phyloP scores from a whole-genome alignment of 2,113 vertebrate species.

The Climacteris rufus region DNA sequence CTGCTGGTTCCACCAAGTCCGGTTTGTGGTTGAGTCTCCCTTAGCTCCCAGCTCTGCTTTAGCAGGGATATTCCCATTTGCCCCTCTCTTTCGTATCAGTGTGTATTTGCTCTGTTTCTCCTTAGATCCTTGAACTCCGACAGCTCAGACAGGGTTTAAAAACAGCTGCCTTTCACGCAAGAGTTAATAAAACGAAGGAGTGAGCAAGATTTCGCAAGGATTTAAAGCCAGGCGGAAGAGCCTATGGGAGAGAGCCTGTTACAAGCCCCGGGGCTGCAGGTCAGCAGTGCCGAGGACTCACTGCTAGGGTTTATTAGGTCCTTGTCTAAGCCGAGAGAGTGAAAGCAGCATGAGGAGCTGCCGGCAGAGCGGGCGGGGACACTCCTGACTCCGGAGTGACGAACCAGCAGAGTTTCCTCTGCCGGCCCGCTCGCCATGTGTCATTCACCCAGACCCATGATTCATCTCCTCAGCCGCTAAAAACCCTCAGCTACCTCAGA shows the following conservation, averaged over 20 bases:
- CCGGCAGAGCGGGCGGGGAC: neutral
- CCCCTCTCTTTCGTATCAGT: accelerated
- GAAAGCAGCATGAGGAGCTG: neutral
- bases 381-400: neutral
- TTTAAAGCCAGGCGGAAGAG: neutral
- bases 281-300: neutral
- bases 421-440: neutral
- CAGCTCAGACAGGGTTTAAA: neutral
- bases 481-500: neutral
- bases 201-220: neutral
- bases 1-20: neutral
- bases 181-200: slow-evolving; percentile 22
- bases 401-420: slow-evolving; percentile 24
- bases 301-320: neutral
- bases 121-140: neutral
- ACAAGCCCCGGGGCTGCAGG: neutral
- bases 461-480: neutral
- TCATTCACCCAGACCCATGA: slow-evolving; percentile 24
- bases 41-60: neutral
- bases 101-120: neutral
- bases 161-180: neutral
- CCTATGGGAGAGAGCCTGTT: neutral
- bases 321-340: neutral
- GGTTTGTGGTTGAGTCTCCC: neutral
- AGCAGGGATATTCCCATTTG: neutral